phyloP scores from a whole-genome alignment of 2,797 vertebrate genomes.

The Tadarida brasiliensis region DNA sequence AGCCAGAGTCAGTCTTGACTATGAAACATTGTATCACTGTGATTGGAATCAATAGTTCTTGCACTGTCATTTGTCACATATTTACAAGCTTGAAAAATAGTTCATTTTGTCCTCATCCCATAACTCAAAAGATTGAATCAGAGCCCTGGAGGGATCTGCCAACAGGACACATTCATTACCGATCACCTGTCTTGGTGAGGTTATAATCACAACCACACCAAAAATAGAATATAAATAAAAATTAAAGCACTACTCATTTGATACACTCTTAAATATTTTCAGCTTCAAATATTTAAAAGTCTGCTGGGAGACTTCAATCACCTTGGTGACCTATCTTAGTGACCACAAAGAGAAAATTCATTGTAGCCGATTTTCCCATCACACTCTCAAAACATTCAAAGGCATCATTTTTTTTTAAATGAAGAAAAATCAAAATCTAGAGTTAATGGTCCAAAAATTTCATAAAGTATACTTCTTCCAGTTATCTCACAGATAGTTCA shows the following conservation, averaged over 20 bases:
- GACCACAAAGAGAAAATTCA: conserved; percentile 47
- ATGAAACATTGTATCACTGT: conserved; percentile 96
- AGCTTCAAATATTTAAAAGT: conserved; percentile 64
- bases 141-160: conserved; percentile 88
- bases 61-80: conserved; percentile 99
- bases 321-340: neutral
- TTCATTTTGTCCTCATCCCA: conserved; percentile 97
- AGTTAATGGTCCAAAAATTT: conserved; percentile 78
- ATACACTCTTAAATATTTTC: neutral
- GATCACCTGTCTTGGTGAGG: conserved; percentile 83
- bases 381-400: conserved; percentile 66
- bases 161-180: conserved; percentile 88
- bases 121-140: conserved; percentile 95
- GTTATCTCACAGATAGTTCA: conserved; percentile 54
- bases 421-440: conserved; percentile 76
- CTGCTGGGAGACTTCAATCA: conserved; percentile 24
- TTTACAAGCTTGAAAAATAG: conserved; percentile 99
- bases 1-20: conserved; percentile 90
- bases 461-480: conserved; percentile 66
- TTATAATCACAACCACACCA: conserved; percentile 55
- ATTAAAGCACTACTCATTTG: conserved; percentile 64
- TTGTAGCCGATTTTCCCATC: conserved; percentile 32
- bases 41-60: conserved; percentile 99
- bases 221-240: conserved; percentile 72
- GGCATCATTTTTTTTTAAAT: conserved; percentile 62